Evolutionary conservation across 2,113 vertebrate genomes (phyloP).

Genomic region (Calyptomena viridis): DNA sequence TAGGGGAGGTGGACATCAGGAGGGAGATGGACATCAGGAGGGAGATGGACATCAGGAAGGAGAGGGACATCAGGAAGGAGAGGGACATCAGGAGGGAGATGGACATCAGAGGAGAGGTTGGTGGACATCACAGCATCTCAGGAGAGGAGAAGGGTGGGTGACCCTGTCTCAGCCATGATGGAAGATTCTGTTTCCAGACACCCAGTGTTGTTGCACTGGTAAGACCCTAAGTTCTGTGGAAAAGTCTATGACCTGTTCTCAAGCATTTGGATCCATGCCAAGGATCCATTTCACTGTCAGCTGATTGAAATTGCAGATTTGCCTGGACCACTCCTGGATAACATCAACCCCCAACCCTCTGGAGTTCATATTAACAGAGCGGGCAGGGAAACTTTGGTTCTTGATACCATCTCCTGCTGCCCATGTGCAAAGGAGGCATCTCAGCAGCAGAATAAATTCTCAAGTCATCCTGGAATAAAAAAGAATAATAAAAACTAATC

Average conservation of each 20-base stretch:
- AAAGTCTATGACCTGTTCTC: background rate
- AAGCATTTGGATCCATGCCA: accelerated
- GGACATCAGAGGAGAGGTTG: background rate
- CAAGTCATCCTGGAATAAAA: background rate
- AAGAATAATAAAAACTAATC: background rate
- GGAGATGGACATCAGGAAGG: background rate
- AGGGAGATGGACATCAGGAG: background rate
- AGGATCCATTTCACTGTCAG: too few species aligned
- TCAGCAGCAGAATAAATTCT: background rate
- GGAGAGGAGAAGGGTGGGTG: background rate
- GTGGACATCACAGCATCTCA: background rate
- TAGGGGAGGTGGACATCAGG: background rate
- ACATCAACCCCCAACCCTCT: background rate
- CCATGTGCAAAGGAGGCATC: background rate
- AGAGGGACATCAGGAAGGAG: background rate
- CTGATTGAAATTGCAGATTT: background rate
- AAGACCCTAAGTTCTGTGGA: background rate
- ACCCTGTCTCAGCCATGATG: background rate
- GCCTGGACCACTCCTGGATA: background rate
- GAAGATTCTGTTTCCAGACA: background rate
- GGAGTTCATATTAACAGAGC: background rate
- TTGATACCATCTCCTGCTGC: accelerated
- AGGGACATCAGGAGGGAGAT: background rate
- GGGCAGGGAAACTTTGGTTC: background rate
- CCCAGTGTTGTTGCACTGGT: background rate